phyloP scores from a whole-genome alignment of 2,113 vertebrate species.

The Tenrec ecaudatus region DNA sequence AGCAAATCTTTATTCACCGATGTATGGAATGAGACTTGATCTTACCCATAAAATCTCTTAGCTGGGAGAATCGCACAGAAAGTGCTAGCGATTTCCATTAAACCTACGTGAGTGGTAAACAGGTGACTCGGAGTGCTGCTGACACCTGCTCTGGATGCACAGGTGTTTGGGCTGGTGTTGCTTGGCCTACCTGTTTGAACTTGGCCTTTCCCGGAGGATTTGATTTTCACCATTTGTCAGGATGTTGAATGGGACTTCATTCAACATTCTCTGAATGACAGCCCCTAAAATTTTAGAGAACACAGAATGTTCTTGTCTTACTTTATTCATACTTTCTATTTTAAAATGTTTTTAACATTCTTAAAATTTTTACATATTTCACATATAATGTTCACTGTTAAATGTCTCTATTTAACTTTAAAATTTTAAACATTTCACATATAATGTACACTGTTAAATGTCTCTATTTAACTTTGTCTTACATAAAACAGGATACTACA shows the following conservation, averaged over 20 bases:
- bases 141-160: not conserved
- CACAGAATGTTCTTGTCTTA: not conserved
- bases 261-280: not conserved
- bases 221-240: not conserved
- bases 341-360: not conserved
- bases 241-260: no score
- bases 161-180: not conserved
- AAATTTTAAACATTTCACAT: not conserved
- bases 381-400: not conserved
- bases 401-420: not conserved
- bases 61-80: not conserved
- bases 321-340: not conserved
- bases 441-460: not conserved
- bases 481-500: no score
- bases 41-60: not conserved
- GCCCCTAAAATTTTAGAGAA: not conserved
- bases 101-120: no score
- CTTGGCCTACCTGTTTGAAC: not conserved
- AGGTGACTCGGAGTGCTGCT: not conserved
- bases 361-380: not conserved
- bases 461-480: no score
- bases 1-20: not conserved
- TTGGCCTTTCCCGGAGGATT: not conserved
- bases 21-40: no score
- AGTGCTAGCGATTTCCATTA: not conserved